Conservation (phyloP, 1,140 invertebrate species). For the Zaprionus davidi region DNA sequence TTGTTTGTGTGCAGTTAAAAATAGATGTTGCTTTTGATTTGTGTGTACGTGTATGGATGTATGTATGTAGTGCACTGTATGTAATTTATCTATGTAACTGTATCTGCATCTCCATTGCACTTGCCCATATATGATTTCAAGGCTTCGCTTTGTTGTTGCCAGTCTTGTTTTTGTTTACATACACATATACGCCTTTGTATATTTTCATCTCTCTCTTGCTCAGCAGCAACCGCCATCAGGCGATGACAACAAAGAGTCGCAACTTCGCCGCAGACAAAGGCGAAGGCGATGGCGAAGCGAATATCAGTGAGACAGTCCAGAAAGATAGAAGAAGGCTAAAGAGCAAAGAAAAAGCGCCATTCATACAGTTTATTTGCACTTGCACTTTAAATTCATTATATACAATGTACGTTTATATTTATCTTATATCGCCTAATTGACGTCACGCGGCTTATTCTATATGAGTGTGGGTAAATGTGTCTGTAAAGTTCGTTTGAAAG, state of each 20-base stretch:
- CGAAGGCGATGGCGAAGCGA: slow-evolving; percentile 27
- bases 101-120: slow-evolving; percentile 55
- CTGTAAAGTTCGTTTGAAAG: slow-evolving; percentile 58
- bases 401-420: slow-evolving; percentile 47
- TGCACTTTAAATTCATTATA: slow-evolving; percentile 34
- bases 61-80: slow-evolving; percentile 34
- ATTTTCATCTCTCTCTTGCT: slow-evolving; percentile 39
- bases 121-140: slow-evolving; percentile 64
- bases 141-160: slow-evolving; percentile 66
- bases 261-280: slow-evolving; percentile 56
- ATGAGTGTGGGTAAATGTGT: slow-evolving; percentile 9
- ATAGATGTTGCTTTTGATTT: slow-evolving; percentile 48
- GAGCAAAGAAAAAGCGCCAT: slow-evolving; percentile 23
- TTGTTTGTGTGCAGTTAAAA: slow-evolving; percentile 47
- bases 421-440: slow-evolving; percentile 67
- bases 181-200: slow-evolving; percentile 9
- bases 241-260: slow-evolving; percentile 55
- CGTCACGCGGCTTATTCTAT: slow-evolving; percentile 60
- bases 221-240: slow-evolving; percentile 36
- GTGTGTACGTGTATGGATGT: slow-evolving; percentile 34
- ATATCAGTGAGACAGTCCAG: slow-evolving; percentile 14
- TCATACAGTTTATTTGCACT: slow-evolving; percentile 48
- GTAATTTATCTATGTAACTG: slow-evolving; percentile 26
- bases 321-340: slow-evolving; percentile 26
- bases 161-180: slow-evolving; percentile 63